Percentiles rank a stretch among this genome's conserved stretches.
Conservation (phyloP, 1,140 invertebrate genomes). For the Meteorus sp. region DNA sequence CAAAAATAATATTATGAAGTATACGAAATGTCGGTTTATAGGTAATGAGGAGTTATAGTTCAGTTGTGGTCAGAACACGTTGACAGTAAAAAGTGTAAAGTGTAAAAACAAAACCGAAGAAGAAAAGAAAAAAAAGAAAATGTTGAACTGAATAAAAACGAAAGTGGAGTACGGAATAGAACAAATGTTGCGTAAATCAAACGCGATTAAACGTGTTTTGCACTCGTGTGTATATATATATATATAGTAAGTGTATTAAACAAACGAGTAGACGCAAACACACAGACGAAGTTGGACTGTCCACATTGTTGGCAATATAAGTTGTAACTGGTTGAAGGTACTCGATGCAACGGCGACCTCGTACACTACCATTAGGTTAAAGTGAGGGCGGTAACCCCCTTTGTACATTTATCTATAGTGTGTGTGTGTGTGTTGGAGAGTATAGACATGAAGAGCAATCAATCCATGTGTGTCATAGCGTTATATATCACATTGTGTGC, state of each 20-base stretch:
- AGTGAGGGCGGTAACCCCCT: background rate
- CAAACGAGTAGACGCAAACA: too few species aligned
- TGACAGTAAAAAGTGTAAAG: background rate
- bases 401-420: too few species aligned
- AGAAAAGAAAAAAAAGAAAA: background rate
- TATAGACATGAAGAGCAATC: slow-evolving; percentile 4
- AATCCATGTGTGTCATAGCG: slow-evolving; percentile 3
- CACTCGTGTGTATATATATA: background rate
- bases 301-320: too few species aligned
- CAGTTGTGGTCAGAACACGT: slow-evolving; percentile 12
- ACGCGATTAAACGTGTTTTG: background rate
- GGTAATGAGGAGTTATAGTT: slow-evolving; percentile 6
- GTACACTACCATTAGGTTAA: slow-evolving; percentile 5
- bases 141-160: slow-evolving; percentile 14
- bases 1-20: background rate
- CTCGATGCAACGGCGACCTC: slow-evolving; percentile 12
- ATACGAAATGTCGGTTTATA: slow-evolving; percentile 1
- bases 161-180: background rate
- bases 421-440: too few species aligned
- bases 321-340: slow-evolving; percentile 5
- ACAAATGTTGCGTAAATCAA: too few species aligned
- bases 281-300: too few species aligned
- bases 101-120: background rate
- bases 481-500: slow-evolving; percentile 1
- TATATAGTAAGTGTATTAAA: background rate